These are phyloP conservation scores for Drosophila phalerata DNA, from an alignment of 2,888 invertebrate genomes.

Conservation along the genomic window DNA sequence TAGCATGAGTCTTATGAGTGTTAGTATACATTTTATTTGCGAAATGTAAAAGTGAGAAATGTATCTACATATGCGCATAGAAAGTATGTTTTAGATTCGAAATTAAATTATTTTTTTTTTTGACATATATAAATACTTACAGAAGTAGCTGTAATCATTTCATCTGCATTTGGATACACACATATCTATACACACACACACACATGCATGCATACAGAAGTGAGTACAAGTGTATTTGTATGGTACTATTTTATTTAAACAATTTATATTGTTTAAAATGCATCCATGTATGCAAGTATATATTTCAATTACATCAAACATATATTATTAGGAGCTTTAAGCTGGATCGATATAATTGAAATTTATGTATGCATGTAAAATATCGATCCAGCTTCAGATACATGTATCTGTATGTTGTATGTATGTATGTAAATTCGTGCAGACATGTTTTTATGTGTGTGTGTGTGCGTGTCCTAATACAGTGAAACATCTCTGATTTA, in stretches of 20 bases:
- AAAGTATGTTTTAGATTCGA: neutral
- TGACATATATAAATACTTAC: neutral
- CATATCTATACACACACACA: neutral
- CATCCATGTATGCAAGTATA: neutral
- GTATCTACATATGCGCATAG: constrained; percentile 7
- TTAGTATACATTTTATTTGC: constrained; percentile 5
- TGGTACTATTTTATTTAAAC: neutral
- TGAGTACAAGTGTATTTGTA: neutral
- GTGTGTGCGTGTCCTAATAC: constrained; percentile 1
- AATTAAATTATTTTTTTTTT: neutral
- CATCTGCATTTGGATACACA: constrained; percentile 11
- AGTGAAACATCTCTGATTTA: neutral
- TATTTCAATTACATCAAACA: neutral
- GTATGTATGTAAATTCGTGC: neutral
- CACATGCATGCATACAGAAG: neutral
- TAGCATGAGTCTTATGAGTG: constrained; percentile 1
- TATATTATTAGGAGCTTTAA: neutral
- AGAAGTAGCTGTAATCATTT: constrained; percentile 11
- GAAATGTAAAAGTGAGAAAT: constrained; percentile 4
- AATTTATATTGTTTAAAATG: neutral
- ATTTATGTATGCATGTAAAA: constrained; percentile 13
- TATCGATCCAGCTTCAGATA: constrained; percentile 22
- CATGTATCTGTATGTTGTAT: neutral
- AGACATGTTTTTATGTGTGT: neutral
- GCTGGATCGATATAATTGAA: constrained; percentile 14